A percentile compares a stretch with the other conserved stretches of the same genome.
These are phyloP conservation scores for Glaucopsyche alexis DNA, from an alignment of 2,888 invertebrate species.

Conservation along the genomic window DNA sequence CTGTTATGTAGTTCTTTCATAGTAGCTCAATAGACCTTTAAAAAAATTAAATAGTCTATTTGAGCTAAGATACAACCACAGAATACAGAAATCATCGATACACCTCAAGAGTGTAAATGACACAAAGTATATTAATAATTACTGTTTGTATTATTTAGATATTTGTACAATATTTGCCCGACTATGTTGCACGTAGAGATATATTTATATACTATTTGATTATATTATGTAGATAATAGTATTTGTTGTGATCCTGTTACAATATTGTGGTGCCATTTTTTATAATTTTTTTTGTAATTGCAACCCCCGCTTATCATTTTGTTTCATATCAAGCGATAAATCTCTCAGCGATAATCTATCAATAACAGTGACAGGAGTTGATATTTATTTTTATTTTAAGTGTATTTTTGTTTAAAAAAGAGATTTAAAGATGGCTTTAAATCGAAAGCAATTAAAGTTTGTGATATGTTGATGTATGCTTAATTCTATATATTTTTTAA, in stretches of 20 bases:
- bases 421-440: slow-evolving; percentile 48
- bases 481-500: slow-evolving; percentile 66
- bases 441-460: slow-evolving; percentile 57
- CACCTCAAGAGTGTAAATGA: no score
- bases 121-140: no score
- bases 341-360: slow-evolving; percentile 40
- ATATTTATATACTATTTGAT: slow-evolving; percentile 36
- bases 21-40: no score
- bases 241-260: slow-evolving; percentile 63
- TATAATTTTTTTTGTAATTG: slow-evolving; percentile 60
- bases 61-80: no score
- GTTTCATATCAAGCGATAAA: slow-evolving; percentile 33
- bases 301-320: slow-evolving; percentile 58
- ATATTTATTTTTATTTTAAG: slow-evolving; percentile 5
- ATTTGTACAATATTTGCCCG: slow-evolving; percentile 22
- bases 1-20: not conserved
- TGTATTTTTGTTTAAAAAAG: slow-evolving; percentile 39
- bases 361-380: slow-evolving; percentile 28
- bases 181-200: slow-evolving; percentile 40
- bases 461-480: slow-evolving; percentile 76
- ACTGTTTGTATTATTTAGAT: not conserved
- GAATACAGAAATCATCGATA: no score
- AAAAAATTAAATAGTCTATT: no score
- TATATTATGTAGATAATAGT: slow-evolving; percentile 47
- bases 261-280: slow-evolving; percentile 72